phyloP scores from a whole-genome alignment of 2,113 vertebrate species.

The Triplophysa tibetana region DNA sequence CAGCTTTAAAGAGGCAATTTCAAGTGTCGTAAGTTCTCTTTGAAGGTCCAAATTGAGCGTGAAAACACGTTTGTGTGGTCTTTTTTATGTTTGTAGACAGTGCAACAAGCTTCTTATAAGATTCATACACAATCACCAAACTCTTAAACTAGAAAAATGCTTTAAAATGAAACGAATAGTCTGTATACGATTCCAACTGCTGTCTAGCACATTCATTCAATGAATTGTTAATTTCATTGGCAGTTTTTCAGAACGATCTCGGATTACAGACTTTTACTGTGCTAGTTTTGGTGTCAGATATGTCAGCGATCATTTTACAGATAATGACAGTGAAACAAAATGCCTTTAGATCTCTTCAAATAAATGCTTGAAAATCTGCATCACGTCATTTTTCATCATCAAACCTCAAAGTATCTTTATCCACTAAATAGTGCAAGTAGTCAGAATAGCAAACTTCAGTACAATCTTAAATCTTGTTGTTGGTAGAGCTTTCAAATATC shows the following conservation, averaged over 20 bases:
- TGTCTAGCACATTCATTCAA: not conserved
- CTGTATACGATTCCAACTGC: not conserved
- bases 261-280: slow-evolving; percentile 17
- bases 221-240: not conserved
- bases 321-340: not conserved
- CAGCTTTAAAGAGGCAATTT: not conserved
- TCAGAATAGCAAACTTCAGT: not conserved
- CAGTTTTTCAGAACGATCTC: not conserved
- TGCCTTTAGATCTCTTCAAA: not conserved
- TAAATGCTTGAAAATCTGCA: not conserved
- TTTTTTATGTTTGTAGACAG: not conserved
- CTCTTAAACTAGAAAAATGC: not conserved
- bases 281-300: slow-evolving; percentile 1
- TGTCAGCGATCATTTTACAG: slow-evolving; percentile 19
- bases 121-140: slow-evolving; percentile 4
- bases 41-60: not conserved
- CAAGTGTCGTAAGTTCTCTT: not conserved
- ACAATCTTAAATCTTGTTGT: not conserved
- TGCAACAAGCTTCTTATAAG: not conserved
- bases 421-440: not conserved
- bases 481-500: slow-evolving; percentile 21
- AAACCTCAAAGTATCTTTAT: not conserved
- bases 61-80: not conserved
- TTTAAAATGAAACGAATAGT: not conserved
- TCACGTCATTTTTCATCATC: not conserved